Base-by-base conservation (phyloP, 2,113 vertebrate species). In the Brienomyrus longianalis region DNA sequence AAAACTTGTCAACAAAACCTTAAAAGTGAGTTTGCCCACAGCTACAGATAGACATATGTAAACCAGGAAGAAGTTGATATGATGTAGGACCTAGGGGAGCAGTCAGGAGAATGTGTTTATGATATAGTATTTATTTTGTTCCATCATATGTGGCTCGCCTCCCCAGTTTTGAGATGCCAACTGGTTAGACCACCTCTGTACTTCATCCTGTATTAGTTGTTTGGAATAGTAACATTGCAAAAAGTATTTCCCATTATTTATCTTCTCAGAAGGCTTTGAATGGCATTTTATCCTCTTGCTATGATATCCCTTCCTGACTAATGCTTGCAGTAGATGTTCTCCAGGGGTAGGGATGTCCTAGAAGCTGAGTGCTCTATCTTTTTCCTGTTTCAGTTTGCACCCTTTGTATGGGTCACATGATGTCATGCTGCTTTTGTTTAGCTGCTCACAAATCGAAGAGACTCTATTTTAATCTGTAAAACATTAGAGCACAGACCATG, bases 351-450 rank as follows among this genome's bases (percentile, higher is more conserved):
- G 47, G 3, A 70, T 70, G 62, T 70, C n/a, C n/a, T 10, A 59
- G 15, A 48, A 87, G 27, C 39, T 83, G 87, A 88, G 74, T 51
- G 89, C 31, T 87, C 89, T 11, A 31, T 90, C 88, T 89, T 83
- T 88, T 27, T 47, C n/a, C 43, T 90, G 89, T 89, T 83, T 88
- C 43, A 59, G 9, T 83, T 35, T n/a, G 85, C 59, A 3, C 74
- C 87, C 84, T 89, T 80, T 59, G 80, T 91, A 66, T 43, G 56
- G 86, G 86, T 56, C 87, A 89, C 87, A 91, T 59, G 66, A 62
- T 9, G 17, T 88, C 59, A 83, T 51, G 80, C 89, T 91, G 91
- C 13, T 90, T 70, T 70, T 31, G 62, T 70, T 70, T 31, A 70
- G 62, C 62, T 70, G 10, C n/a, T 70, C 10, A 27, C 62, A 70